Evolutionary conservation across 2,113 vertebrate genomes (phyloP).

Genomic region (Otus sunia): DNA sequence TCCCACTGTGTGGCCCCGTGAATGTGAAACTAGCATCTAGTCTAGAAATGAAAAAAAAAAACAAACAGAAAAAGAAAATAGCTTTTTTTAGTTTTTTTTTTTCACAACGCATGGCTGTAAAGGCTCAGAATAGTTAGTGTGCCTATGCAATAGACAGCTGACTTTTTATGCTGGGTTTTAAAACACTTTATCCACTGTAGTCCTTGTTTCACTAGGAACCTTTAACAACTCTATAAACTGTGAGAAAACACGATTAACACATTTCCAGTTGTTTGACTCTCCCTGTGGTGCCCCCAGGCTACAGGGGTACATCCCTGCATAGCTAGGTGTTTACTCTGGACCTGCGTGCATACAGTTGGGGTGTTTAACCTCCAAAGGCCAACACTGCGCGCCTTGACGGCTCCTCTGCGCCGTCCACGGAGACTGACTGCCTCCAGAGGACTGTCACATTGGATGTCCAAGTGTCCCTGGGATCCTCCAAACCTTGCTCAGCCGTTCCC

Average conservation of each 20-base stretch:
- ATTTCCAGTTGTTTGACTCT: not conserved
- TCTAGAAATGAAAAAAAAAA: not conserved
- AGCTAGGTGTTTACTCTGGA: not conserved
- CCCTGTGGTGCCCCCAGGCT: not conserved
- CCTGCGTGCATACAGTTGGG: not conserved
- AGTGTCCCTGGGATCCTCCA: not conserved
- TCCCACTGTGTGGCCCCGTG: not conserved
- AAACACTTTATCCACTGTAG: not conserved
- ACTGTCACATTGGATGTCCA: not conserved
- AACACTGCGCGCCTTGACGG: not conserved
- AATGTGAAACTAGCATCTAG: not conserved
- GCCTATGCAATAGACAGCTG: not conserved
- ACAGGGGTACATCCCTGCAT: not conserved
- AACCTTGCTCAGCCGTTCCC: not conserved
- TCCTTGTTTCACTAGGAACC: not conserved
- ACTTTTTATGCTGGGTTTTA: not conserved
- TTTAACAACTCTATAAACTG: not conserved
- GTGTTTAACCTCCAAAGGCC: not conserved
- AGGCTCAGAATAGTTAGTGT: not conserved
- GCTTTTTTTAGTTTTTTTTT: not conserved
- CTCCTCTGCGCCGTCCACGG: not conserved
- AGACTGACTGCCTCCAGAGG: not conserved
- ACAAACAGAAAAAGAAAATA: not conserved
- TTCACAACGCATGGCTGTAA: not conserved
- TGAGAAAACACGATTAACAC: not conserved